phyloP scores from a whole-genome alignment of 2,888 invertebrate genomes.

The Acanthosepion lycidas region DNA sequence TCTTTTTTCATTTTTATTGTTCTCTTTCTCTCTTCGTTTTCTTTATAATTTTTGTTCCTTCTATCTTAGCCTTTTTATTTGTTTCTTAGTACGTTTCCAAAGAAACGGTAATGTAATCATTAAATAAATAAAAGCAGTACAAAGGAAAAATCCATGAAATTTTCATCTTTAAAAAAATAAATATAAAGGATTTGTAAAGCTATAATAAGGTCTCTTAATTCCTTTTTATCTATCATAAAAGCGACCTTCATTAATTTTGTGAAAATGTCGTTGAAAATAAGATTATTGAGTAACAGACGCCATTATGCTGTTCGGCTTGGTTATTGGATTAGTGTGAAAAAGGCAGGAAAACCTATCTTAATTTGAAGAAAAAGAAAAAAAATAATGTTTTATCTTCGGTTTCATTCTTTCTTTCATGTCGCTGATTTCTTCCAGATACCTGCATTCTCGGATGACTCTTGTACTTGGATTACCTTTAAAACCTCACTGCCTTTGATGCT shows the following conservation, averaged over 20 bases:
- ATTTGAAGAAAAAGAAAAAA: background rate
- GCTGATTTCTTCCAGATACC: background rate
- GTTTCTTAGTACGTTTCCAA: too few species aligned
- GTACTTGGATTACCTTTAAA: background rate
- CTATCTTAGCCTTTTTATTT: too few species aligned
- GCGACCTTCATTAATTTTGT: slow-evolving; percentile 2
- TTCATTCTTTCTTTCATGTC: background rate
- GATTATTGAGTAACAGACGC: background rate
- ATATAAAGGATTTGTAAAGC: too few species aligned
- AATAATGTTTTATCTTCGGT: background rate
- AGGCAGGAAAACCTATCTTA: background rate
- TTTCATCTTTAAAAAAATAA: too few species aligned
- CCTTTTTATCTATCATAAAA: background rate
- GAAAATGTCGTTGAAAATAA: background rate
- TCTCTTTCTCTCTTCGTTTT: too few species aligned
- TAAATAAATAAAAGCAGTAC: too few species aligned
- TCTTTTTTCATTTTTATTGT: too few species aligned
- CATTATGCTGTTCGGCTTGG: background rate
- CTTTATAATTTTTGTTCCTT: too few species aligned
- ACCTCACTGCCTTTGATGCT: too few species aligned
- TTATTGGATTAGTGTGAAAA: background rate
- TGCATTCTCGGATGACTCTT: background rate
- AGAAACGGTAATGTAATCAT: too few species aligned
- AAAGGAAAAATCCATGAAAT: too few species aligned
- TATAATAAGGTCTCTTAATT: background rate